Evolutionary conservation across 2,888 invertebrate species (phyloP).

Genomic region (Neoitamus cyanurus): DNA sequence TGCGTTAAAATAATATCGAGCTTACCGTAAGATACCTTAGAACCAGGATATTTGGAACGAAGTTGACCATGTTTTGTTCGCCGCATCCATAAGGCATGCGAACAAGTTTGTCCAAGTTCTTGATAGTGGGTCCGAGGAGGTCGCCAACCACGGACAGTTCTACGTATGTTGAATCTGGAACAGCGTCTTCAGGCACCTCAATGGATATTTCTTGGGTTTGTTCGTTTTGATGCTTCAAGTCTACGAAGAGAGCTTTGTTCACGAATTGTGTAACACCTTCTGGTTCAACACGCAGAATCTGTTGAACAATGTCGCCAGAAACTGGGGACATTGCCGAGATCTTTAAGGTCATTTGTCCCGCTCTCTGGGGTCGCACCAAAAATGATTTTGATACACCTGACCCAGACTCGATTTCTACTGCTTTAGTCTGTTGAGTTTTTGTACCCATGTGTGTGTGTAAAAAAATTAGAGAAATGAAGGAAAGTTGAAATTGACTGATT

Average conservation of each 20-base stretch:
- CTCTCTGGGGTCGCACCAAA: conserved; percentile 79
- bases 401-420: conserved; percentile 76
- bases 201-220: conserved; percentile 75
- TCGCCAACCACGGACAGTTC: conserved; percentile 79
- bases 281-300: conserved; percentile 80
- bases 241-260: conserved; percentile 79
- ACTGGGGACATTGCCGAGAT: conserved; percentile 78
- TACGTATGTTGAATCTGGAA: conserved; percentile 77
- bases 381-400: conserved; percentile 84
- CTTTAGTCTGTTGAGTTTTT: conserved; percentile 59
- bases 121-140: conserved; percentile 81
- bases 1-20: background rate
- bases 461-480: background rate
- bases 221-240: conserved; percentile 70
- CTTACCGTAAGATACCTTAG: conserved; percentile 73
- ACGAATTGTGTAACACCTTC: conserved; percentile 82
- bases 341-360: conserved; percentile 79
- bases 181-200: conserved; percentile 78
- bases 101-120: conserved; percentile 80
- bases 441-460: conserved; percentile 51
- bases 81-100: conserved; percentile 87
- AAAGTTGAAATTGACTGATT: no score
- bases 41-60: conserved; percentile 78
- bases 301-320: conserved; percentile 83
- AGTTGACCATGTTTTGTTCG: conserved; percentile 70